Conservation (phyloP, 2,797 vertebrate genomes). For the Crotalus adamanteus region DNA sequence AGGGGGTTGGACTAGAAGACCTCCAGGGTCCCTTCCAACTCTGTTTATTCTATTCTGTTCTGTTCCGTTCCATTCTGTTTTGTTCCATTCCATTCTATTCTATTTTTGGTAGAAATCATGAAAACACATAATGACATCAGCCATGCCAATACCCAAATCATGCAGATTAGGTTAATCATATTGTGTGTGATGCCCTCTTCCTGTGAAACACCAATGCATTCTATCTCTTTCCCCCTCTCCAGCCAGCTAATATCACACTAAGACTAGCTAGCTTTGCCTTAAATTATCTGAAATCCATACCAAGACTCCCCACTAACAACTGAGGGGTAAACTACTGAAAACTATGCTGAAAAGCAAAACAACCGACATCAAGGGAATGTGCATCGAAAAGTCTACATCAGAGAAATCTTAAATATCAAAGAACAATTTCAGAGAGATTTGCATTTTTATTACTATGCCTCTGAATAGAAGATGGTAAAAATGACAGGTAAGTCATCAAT, state of each 20-base stretch:
- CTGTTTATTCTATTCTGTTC: too few relatives aligned
- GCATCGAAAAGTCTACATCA: not conserved
- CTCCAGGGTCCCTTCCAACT: too few relatives aligned
- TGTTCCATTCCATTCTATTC: too few relatives aligned
- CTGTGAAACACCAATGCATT: not conserved
- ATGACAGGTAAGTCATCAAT: not conserved
- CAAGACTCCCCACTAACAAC: not conserved
- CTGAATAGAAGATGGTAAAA: not conserved
- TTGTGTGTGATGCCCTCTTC: not conserved
- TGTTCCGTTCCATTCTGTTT: too few relatives aligned
- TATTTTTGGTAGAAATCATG: not conserved
- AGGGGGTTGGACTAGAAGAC: too few relatives aligned
- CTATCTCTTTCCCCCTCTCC: not conserved
- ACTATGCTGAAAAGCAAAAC: not conserved
- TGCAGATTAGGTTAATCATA: not conserved
- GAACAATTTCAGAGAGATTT: not conserved
- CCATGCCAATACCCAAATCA: not conserved
- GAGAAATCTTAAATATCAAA: not conserved
- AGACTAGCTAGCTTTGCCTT: not conserved
- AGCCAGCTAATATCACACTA: not conserved
- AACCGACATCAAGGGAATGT: not conserved
- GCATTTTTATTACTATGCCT: not conserved
- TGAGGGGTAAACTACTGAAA: not conserved
- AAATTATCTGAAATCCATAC: not conserved
- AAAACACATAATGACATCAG: not conserved